Evolutionary conservation across 1,140 invertebrate species (phyloP), one percentile per base, ranked within the genome.

Genomic region (Drosophila sproati): DNA sequence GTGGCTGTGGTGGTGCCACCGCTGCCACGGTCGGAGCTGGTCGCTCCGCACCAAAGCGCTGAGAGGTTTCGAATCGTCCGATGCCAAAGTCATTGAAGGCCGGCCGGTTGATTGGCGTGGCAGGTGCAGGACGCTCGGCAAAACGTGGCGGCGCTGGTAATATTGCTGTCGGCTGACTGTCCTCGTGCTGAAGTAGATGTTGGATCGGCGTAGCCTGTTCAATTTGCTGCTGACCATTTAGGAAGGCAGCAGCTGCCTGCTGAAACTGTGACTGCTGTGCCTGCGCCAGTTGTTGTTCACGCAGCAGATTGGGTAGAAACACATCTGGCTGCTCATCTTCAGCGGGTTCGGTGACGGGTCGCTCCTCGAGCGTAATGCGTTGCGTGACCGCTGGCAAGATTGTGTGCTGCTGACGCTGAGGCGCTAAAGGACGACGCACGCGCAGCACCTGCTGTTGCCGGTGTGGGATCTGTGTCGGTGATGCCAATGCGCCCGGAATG

Each of bases 401-500:
- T 10, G 93, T 90, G 3, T 94, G 94, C 61, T 88, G 83, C 29
- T 91, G 80, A 48, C 93, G 93, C 5, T 93, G 83, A 2, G 77
- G 69, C 1, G 56, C 32, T 5, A 77, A 74, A 4, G 94, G 94
- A 55, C 93, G 92, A 47, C 93, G 92, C 8, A 94, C 92, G 55
- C 94, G 93, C 2, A 93, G 67, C 35, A 93, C 78, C 1, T 77
- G 85, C 54, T 92, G 73, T 78, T 20, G 20, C 2, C 93, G 83
- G 93, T 94, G 77, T 91, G 92, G 88, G 91, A 93, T 91, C 91
- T 92, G 73, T 73, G 91, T 74, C 73, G 91, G 43, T 61, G 80
- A 41, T 8, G 93, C 76, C n/a, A 95, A 76, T 0, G 95, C 95
- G 5, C 95, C 95, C 0, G 95, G 94, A 61, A 96, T 95, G 73